A percentile compares a stretch with the other conserved stretches of the same genome.
These are phyloP conservation scores for Tachina lurida DNA, from an alignment of 2,888 invertebrate genomes.

Conservation along the genomic window DNA sequence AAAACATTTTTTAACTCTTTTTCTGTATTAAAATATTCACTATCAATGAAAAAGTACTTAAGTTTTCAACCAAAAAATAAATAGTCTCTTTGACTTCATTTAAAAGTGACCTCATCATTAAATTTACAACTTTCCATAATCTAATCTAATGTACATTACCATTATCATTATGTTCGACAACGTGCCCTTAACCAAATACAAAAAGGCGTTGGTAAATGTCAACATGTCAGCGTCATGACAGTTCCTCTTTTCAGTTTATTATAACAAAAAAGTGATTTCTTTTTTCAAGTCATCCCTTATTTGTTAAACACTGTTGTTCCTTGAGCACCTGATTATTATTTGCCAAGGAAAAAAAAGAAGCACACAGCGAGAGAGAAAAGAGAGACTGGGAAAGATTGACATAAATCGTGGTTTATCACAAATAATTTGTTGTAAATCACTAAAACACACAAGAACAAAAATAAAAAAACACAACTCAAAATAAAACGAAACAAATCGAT, in stretches of 20 bases:
- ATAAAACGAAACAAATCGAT: conserved; percentile 59
- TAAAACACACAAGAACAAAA: conserved; percentile 48
- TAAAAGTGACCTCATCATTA: conserved; percentile 44
- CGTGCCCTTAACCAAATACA: conserved; percentile 24
- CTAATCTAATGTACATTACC: conserved; percentile 29
- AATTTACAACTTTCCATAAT: conserved; percentile 31
- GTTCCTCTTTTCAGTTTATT: conserved; percentile 13
- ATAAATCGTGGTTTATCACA: conserved; percentile 82
- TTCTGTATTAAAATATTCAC: not conserved
- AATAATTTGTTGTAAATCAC: conserved; percentile 79
- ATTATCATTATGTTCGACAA: conserved; percentile 24
- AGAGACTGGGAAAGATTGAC: conserved; percentile 70
- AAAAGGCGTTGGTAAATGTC: conserved; percentile 62
- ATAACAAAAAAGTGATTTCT: conserved; percentile 34
- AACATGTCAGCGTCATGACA: conserved; percentile 59
- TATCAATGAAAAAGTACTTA: not conserved
- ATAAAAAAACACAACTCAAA: conserved; percentile 17
- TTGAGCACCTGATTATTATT: conserved; percentile 46
- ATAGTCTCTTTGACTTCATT: not conserved
- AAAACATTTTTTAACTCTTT: no score
- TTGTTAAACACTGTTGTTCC: conserved; percentile 23
- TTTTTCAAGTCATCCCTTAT: conserved; percentile 28
- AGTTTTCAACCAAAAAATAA: not conserved
- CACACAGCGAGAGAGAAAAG: not conserved
- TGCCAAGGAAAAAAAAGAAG: conserved; percentile 7